Evolutionary conservation across 1,140 invertebrate species (phyloP).

Genomic region (Scaptodrosophila lebanonensis): DNA sequence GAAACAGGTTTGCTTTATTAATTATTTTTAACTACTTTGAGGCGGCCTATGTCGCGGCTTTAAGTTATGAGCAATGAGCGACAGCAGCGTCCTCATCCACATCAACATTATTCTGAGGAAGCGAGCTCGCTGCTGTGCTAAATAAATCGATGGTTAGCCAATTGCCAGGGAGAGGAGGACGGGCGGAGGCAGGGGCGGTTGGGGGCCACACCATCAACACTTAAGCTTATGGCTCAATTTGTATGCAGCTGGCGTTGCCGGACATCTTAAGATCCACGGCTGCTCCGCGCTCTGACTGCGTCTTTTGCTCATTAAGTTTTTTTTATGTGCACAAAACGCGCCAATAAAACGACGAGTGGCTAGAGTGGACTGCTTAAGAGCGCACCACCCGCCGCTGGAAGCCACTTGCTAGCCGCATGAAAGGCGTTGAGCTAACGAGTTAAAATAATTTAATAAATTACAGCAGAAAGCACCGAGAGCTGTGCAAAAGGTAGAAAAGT

Average conservation of each 20-base stretch:
- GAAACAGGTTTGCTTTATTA: slow-evolving; percentile 62
- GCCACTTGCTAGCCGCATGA: slow-evolving; percentile 26
- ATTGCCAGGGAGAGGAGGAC: slow-evolving; percentile 11
- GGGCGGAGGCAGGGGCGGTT: neutral
- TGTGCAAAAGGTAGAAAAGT: slow-evolving; percentile 42
- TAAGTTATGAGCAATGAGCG: slow-evolving; percentile 29
- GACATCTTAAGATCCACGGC: slow-evolving; percentile 44
- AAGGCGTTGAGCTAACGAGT: slow-evolving; percentile 55
- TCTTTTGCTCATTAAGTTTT: slow-evolving; percentile 49
- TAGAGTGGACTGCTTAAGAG: too few species aligned
- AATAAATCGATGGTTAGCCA: slow-evolving; percentile 50
- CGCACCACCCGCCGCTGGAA: slow-evolving; percentile 1
- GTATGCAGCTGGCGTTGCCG: slow-evolving; percentile 62
- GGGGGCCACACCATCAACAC: slow-evolving; percentile 35
- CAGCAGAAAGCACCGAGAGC: slow-evolving; percentile 45
- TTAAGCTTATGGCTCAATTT: slow-evolving; percentile 68
- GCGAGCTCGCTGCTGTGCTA: slow-evolving; percentile 30
- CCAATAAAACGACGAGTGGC: slow-evolving; percentile 47
- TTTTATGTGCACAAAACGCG: slow-evolving; percentile 62
- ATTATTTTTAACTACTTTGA: slow-evolving; percentile 62
- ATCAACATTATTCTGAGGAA: too few species aligned
- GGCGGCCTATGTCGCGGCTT: too few species aligned
- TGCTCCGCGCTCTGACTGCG: neutral
- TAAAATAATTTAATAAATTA: slow-evolving; percentile 70
- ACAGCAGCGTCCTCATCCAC: too few species aligned